phyloP scores from a whole-genome alignment of 2,888 invertebrate species.

The Drosophila neutralis region DNA sequence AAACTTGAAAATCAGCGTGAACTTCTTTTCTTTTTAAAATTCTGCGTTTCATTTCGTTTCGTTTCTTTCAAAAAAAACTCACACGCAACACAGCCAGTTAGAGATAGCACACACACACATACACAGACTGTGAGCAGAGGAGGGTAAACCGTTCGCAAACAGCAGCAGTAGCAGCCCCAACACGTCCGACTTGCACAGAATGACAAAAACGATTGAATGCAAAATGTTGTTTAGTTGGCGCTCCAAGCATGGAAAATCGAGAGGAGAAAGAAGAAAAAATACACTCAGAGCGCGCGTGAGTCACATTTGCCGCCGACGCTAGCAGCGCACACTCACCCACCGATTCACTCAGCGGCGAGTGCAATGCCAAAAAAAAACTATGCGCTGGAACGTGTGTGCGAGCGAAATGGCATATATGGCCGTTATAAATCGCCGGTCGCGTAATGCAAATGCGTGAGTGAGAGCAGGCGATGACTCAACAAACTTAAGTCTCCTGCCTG shows the following conservation, averaged over 20 bases:
- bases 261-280: slow-evolving; percentile 33
- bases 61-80: slow-evolving; percentile 42
- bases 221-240: slow-evolving; percentile 49
- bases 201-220: slow-evolving; percentile 71
- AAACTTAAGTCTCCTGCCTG: slow-evolving; percentile 47
- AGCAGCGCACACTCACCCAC: slow-evolving; percentile 32
- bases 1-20: slow-evolving; percentile 45
- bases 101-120: slow-evolving; percentile 51
- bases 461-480: slow-evolving; percentile 78
- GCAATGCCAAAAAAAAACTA: slow-evolving; percentile 61
- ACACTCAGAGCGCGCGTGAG: slow-evolving; percentile 62
- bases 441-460: slow-evolving; percentile 77
- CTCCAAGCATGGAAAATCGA: slow-evolving; percentile 58
- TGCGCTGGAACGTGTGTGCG: slow-evolving; percentile 60
- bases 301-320: slow-evolving; percentile 55
- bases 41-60: slow-evolving; percentile 26
- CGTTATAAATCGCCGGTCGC: slow-evolving; percentile 72
- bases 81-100: slow-evolving; percentile 65
- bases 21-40: slow-evolving; percentile 48
- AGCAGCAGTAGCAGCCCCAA: slow-evolving; percentile 53
- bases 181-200: slow-evolving; percentile 71
- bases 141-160: slow-evolving; percentile 53
- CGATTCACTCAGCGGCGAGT: slow-evolving; percentile 48
- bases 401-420: slow-evolving; percentile 65
- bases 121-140: slow-evolving; percentile 49